Percentiles rank a stretch among this genome's conserved stretches.
phyloP scores from a whole-genome alignment of 2,113 vertebrate genomes.

The Lichenostomus cassidix region DNA sequence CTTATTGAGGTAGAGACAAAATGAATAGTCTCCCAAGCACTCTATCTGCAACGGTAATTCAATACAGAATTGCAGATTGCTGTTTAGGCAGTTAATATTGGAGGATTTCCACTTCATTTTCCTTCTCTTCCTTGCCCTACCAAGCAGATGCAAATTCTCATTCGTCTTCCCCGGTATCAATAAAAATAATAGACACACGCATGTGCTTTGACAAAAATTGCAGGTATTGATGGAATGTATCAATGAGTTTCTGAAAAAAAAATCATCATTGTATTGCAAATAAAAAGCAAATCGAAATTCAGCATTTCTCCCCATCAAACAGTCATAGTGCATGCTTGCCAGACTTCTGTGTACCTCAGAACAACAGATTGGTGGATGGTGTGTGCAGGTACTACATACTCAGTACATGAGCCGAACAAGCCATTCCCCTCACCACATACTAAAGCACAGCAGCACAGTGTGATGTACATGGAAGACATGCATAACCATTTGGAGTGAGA shows the following conservation, averaged over 20 bases:
- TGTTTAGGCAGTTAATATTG: background rate
- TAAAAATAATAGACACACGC: background rate
- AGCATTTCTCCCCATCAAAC: background rate
- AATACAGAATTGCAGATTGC: background rate
- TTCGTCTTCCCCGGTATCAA: background rate
- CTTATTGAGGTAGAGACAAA: background rate
- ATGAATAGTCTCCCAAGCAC: background rate
- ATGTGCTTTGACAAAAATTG: conserved; percentile 29
- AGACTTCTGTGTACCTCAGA: background rate
- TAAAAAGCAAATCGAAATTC: conserved; percentile 25
- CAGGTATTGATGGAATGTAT: background rate
- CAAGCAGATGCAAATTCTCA: background rate
- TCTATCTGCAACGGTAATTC: background rate
- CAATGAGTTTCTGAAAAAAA: conserved; percentile 9
- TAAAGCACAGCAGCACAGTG: background rate
- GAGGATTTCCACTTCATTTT: background rate
- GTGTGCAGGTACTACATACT: background rate
- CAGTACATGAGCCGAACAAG: background rate
- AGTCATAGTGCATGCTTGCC: conserved; percentile 11
- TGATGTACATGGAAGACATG: conserved; percentile 22
- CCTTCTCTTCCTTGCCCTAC: background rate
- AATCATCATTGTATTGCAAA: background rate
- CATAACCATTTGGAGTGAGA: conserved; percentile 25
- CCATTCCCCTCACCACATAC: conserved; percentile 3
- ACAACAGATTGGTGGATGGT: background rate